Evolutionary conservation across 2,888 invertebrate species (phyloP).

Genomic region (Macaria liturata): DNA sequence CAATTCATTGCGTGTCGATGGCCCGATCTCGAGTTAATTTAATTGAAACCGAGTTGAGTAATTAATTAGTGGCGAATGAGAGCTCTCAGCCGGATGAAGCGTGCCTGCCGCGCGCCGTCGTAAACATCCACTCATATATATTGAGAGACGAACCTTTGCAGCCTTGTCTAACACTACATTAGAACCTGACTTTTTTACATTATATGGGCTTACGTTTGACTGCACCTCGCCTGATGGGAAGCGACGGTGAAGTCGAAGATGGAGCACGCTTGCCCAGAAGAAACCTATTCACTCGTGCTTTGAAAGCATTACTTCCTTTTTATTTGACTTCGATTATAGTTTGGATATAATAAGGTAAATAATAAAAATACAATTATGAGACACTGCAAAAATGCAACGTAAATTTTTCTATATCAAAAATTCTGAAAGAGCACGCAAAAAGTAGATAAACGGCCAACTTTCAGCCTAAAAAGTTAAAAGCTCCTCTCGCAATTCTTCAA

Average conservation of each 20-base stretch:
- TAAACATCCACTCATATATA: conserved; percentile 64
- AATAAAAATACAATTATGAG: too few relatives aligned
- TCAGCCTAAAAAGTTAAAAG: conserved; percentile 11
- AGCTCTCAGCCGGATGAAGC: conserved; percentile 72
- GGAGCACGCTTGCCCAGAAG: too few relatives aligned
- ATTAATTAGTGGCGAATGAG: conserved; percentile 80
- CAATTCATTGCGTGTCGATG: conserved; percentile 76
- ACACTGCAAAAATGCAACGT: too few relatives aligned
- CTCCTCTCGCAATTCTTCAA: conserved; percentile 5
- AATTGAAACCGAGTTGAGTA: conserved; percentile 80
- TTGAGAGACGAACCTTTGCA: conserved; percentile 41
- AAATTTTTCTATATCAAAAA: too few relatives aligned
- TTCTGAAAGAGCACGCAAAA: background rate
- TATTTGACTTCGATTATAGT: too few relatives aligned
- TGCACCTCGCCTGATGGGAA: too few relatives aligned
- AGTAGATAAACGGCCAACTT: background rate
- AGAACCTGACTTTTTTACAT: too few relatives aligned
- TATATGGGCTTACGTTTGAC: too few relatives aligned
- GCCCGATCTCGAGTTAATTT: conserved; percentile 77
- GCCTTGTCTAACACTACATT: conserved; percentile 22
- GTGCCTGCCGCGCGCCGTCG: conserved; percentile 52
- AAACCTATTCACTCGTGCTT: too few relatives aligned
- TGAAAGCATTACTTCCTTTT: too few relatives aligned
- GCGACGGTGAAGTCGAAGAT: too few relatives aligned
- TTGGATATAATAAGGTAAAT: too few relatives aligned